These are phyloP conservation scores for Eristalis arbustorum DNA, from an alignment of 2,888 invertebrate species.

Conservation along the genomic window DNA sequence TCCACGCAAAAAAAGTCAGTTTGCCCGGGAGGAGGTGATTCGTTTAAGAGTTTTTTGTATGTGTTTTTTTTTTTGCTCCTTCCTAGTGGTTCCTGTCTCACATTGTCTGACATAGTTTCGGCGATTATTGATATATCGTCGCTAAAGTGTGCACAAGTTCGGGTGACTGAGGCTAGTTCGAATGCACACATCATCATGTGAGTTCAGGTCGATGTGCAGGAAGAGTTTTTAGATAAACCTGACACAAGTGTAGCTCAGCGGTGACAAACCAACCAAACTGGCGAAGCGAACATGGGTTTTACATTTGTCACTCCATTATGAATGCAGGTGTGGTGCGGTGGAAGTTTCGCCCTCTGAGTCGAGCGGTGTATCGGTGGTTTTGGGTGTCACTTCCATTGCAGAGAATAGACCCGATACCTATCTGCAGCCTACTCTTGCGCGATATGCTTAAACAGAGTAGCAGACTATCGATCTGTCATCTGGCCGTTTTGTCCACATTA, in stretches of 20 bases:
- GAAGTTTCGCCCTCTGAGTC: not conserved
- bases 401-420: not conserved
- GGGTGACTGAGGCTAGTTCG: not conserved
- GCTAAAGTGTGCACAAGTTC: not conserved
- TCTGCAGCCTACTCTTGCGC: too few relatives aligned
- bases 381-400: not conserved
- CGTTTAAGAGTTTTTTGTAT: not conserved
- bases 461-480: too few relatives aligned
- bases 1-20: not conserved
- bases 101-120: not conserved
- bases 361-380: not conserved
- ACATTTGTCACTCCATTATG: not conserved
- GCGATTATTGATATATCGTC: not conserved
- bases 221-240: not conserved
- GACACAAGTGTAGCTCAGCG: not conserved
- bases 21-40: not conserved
- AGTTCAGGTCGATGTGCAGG: not conserved
- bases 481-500: too few relatives aligned
- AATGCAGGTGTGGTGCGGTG: not conserved
- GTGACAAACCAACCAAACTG: not conserved
- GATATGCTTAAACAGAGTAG: too few relatives aligned
- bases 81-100: not conserved
- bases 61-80: not conserved
- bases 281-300: not conserved
- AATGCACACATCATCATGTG: not conserved